Evolutionary conservation across 2,113 vertebrate species (phyloP).

Genomic region (Cebidichthys violaceus): DNA sequence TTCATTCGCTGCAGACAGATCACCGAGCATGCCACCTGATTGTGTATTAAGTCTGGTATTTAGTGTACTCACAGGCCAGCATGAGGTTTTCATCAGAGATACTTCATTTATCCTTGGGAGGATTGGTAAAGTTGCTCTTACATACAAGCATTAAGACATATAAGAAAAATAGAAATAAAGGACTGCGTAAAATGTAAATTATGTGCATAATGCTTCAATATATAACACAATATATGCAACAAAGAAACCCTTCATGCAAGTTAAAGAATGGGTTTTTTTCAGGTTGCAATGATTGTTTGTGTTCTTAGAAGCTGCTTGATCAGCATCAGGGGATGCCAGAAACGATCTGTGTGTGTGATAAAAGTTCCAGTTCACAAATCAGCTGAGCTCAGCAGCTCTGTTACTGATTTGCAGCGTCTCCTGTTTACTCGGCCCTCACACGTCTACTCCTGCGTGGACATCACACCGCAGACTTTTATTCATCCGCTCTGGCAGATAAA

Average conservation of each 20-base stretch:
- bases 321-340: constrained; percentile 52
- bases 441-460: not conserved
- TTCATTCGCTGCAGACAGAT: constrained; percentile 23
- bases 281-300: constrained; percentile 14
- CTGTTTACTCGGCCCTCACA: constrained; percentile 36
- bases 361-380: constrained; percentile 51
- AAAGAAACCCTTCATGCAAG: not conserved
- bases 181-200: not conserved
- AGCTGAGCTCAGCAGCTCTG: constrained; percentile 67
- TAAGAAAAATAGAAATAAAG: not conserved
- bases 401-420: constrained; percentile 67
- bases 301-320: constrained; percentile 47
- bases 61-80: not conserved
- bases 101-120: no score
- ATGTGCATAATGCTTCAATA: not conserved
- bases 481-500: constrained; percentile 43
- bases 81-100: no score
- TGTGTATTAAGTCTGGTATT: constrained; percentile 5
- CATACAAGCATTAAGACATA: no score
- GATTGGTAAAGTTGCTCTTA: not conserved
- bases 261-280: not conserved
- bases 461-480: constrained; percentile 14
- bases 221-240: no score
- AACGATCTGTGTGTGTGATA: constrained; percentile 47
- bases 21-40: constrained; percentile 35